Base-by-base conservation (phyloP, 2,888 invertebrate species). In the Cephonodes hylas region DNA sequence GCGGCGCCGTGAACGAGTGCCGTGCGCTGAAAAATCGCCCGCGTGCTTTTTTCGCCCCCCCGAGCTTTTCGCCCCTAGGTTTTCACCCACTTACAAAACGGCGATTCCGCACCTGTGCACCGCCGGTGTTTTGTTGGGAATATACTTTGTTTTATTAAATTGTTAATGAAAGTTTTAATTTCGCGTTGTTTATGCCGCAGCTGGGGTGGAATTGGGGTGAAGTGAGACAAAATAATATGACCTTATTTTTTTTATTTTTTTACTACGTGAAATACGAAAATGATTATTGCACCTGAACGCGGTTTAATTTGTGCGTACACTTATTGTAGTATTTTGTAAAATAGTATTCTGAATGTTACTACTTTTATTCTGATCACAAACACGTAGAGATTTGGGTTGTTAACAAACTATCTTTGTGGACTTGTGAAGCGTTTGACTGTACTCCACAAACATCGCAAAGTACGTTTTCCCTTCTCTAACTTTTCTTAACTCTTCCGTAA, bases 71-170 rank as follows among this genome's bases (percentile, higher is more conserved):
- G 27, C 53, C 10, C 27, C 18, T 8, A 27, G 27, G 10, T 48
- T 46, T 53, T 53, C 31, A 27, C 53, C 53, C 53, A 53, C 53
- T 53, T 53, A 53, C 18, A 53, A 53, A 53, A 53, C 31, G 27
- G 10, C 8, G 53, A 53, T 53, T 31, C 53, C 53, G 53, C 53
- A 53, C 53, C 53, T 31, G 53, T 53, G 53, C 53, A 27, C 53
- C 27, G 27, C 13, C 25, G 48, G 48, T 31, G 31, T 53, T 53
- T 31, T 31, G 48, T 48, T 48, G 15, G 31, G 18, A 53, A 53
- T 53, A 53, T 31, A 53, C 53, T 27, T 31, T 53, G 53, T 53
- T 31, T 31, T 53, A 27, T 48, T 48, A 31, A 53, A 53, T 53
- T 53, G 15, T 53, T 27, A 53, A 53, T 53, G 25, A 27, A 48